Percentiles rank a stretch among this genome's conserved stretches.
Evolutionary conservation across 1,140 invertebrate genomes (phyloP).

Genomic region (Ooceraea biroi): DNA sequence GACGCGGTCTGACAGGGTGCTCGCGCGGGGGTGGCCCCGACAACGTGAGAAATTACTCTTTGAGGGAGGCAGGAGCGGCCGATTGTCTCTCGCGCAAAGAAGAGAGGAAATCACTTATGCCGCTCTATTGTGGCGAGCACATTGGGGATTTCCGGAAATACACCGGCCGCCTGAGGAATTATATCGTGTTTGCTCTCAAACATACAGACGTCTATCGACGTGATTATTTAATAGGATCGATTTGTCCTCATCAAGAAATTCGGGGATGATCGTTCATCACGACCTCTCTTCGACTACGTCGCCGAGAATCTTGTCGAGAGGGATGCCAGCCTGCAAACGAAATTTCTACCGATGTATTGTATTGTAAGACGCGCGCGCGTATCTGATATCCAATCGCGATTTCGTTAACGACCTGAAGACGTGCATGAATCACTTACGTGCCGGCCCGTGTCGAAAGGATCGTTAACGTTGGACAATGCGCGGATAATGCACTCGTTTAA

Average conservation of each 20-base stretch:
- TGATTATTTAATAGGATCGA: neutral
- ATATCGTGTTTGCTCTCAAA: neutral
- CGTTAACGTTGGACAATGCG: constrained; percentile 70
- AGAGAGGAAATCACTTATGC: constrained; percentile 53
- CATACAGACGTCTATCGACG: neutral
- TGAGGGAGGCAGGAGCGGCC: constrained; percentile 37
- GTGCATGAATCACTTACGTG: constrained; percentile 71
- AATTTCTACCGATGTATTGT: neutral
- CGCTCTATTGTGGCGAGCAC: constrained; percentile 31
- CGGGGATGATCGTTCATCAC: neutral
- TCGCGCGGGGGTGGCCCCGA: neutral
- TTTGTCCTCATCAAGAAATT: neutral
- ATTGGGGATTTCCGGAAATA: constrained; percentile 4
- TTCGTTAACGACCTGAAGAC: constrained; percentile 52
- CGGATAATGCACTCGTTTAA: constrained; percentile 84
- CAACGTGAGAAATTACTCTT: constrained; percentile 57
- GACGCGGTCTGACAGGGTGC: constrained; percentile 44
- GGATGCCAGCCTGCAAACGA: neutral
- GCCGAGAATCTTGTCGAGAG: neutral
- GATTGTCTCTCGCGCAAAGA: constrained; percentile 49
- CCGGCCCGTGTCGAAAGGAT: constrained; percentile 53
- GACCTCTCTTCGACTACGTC: neutral
- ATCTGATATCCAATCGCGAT: constrained; percentile 6
- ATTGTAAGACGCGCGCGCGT: neutral
- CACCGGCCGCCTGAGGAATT: neutral